Conservation (phyloP, 2,888 invertebrate species). For the Acleris holmiana region DNA sequence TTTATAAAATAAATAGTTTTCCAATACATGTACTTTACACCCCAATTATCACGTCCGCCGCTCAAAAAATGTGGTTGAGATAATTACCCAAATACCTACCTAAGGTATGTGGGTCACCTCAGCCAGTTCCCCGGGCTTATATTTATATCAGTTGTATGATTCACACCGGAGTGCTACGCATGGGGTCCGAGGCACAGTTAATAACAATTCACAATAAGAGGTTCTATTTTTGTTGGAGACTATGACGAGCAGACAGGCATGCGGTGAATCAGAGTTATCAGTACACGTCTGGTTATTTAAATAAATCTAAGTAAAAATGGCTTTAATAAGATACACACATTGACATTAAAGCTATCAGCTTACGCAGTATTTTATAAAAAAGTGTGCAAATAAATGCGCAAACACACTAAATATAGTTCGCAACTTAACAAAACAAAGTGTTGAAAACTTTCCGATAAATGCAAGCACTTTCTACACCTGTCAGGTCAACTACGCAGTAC, state of each 20-base stretch:
- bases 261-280: slow-evolving; percentile 23
- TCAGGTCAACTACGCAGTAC: slow-evolving; percentile 68
- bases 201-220: slow-evolving; percentile 28
- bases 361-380: neutral
- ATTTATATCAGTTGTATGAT: slow-evolving; percentile 28
- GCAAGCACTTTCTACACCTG: slow-evolving; percentile 67
- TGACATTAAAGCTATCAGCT: too few species aligned
- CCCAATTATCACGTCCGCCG: too few species aligned
- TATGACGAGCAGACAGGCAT: slow-evolving; percentile 30
- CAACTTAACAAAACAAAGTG: slow-evolving; percentile 18
- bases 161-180: slow-evolving; percentile 35
- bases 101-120: slow-evolving; percentile 25
- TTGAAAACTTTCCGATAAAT: slow-evolving; percentile 31
- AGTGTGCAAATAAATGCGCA: slow-evolving; percentile 10
- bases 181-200: slow-evolving; percentile 32
- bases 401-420: slow-evolving; percentile 17
- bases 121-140: slow-evolving; percentile 14
- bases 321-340: neutral
- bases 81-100: too few species aligned
- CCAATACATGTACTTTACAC: too few species aligned
- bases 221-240: slow-evolving; percentile 32
- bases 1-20: too few species aligned
- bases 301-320: slow-evolving; percentile 2
- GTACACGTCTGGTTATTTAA: slow-evolving; percentile 7
- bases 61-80: too few species aligned